phyloP scores from a whole-genome alignment of 2,888 invertebrate genomes.

The Camptogramma bilineatum region DNA sequence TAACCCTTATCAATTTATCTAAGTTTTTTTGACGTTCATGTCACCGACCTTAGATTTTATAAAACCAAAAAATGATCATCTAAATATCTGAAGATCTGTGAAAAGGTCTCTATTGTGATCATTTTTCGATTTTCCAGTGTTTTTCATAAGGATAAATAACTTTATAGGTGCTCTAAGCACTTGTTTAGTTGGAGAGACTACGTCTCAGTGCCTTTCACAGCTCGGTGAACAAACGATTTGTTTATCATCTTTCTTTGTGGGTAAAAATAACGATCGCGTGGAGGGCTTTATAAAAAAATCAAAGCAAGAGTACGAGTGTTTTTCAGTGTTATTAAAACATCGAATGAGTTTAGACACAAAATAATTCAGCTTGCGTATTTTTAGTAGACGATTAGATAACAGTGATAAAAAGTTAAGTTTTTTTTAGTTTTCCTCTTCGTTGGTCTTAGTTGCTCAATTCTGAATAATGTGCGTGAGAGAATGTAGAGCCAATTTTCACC shows the following conservation, averaged over 20 bases:
- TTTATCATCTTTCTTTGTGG: slow-evolving; percentile 27
- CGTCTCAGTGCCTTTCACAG: slow-evolving; percentile 22
- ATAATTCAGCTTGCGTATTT: not conserved
- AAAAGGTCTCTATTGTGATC: not conserved
- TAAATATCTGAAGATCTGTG: not conserved
- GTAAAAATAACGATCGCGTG: slow-evolving; percentile 21
- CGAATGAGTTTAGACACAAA: not conserved
- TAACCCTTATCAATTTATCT: no score
- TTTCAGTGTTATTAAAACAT: not conserved
- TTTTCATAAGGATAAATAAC: slow-evolving; percentile 12
- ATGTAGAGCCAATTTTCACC: slow-evolving; percentile 17
- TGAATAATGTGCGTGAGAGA: not conserved
- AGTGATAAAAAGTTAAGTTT: not conserved
- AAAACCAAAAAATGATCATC: not conserved
- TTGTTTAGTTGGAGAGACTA: slow-evolving; percentile 15
- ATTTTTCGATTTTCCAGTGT: not conserved
- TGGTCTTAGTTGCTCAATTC: not conserved
- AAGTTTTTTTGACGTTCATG: no score
- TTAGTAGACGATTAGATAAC: not conserved
- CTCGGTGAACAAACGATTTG: slow-evolving; percentile 29
- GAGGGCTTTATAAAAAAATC: not conserved
- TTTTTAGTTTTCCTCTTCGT: not conserved
- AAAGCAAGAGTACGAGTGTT: slow-evolving; percentile 1
- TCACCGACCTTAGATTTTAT: no score
- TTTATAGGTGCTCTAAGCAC: slow-evolving; percentile 9